Conservation (phyloP, 2,888 invertebrate species). For the Tortricodes alternella region DNA sequence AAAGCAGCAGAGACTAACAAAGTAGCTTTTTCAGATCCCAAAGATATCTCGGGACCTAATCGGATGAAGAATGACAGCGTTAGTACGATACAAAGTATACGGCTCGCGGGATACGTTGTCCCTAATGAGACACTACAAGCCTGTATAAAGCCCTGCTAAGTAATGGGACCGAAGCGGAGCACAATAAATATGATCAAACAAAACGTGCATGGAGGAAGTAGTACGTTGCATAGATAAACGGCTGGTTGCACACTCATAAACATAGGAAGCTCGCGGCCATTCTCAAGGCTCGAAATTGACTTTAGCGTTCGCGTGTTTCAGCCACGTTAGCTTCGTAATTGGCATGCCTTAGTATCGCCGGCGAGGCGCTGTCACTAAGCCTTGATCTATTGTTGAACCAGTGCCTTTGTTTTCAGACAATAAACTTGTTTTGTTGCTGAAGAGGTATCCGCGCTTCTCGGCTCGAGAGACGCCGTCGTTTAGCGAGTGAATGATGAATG, state of each 20-base stretch:
- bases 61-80: constrained; percentile 37
- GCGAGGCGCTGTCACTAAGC: constrained; percentile 60
- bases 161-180: constrained; percentile 59
- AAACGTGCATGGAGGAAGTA: constrained; percentile 72
- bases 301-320: constrained; percentile 62
- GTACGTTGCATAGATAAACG: constrained; percentile 74
- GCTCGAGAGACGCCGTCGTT: constrained; percentile 34
- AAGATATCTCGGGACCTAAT: constrained; percentile 38
- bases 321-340: constrained; percentile 72
- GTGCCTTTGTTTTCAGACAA: constrained; percentile 74
- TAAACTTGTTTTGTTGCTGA: constrained; percentile 68
- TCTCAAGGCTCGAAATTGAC: constrained; percentile 65
- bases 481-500: constrained; percentile 58
- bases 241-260: constrained; percentile 59
- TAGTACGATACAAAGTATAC: constrained; percentile 47
- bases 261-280: constrained; percentile 53
- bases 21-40: constrained; percentile 39
- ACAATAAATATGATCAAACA: constrained; percentile 75
- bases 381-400: constrained; percentile 50
- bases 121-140: constrained; percentile 65
- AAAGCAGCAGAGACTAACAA: constrained; percentile 30
- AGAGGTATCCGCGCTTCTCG: constrained; percentile 48
- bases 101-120: constrained; percentile 55
- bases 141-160: constrained; percentile 58
- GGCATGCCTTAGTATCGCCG: constrained; percentile 58